Evolutionary conservation across 2,113 vertebrate genomes (phyloP).

Genomic region (Ictalurus punctatus): DNA sequence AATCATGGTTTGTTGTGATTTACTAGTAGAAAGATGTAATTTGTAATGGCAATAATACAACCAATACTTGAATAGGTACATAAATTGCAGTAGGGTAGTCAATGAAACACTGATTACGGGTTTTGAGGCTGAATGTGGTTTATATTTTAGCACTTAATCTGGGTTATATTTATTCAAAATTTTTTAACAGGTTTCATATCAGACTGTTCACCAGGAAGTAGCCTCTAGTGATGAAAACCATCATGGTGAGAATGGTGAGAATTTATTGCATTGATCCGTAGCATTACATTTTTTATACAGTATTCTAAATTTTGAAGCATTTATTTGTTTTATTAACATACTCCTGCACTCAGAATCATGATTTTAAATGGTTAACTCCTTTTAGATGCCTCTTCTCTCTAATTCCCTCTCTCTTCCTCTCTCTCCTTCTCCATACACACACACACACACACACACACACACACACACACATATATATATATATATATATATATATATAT

Average conservation of each 20-base stretch:
- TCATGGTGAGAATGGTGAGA: constrained; percentile 59
- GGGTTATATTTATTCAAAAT: background rate
- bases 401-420: no score
- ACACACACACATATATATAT: no score
- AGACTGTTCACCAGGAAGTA: constrained; percentile 51
- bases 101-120: background rate
- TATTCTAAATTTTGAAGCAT: constrained; percentile 19
- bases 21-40: background rate
- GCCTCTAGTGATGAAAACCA: constrained; percentile 68
- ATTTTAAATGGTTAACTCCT: no score
- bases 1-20: background rate
- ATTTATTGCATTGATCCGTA: background rate
- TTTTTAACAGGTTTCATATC: constrained; percentile 62
- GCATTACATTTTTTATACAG: background rate
- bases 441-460: no score
- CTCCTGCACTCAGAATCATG: background rate
- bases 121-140: background rate
- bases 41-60: background rate
- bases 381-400: no score
- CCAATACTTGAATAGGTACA: background rate
- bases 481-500: no score
- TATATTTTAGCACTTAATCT: background rate
- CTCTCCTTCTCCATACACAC: no score
- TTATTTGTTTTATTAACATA: background rate
- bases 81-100: background rate